Conservation (phyloP, 2,113 vertebrate species). For the Pachyramphus minor region DNA sequence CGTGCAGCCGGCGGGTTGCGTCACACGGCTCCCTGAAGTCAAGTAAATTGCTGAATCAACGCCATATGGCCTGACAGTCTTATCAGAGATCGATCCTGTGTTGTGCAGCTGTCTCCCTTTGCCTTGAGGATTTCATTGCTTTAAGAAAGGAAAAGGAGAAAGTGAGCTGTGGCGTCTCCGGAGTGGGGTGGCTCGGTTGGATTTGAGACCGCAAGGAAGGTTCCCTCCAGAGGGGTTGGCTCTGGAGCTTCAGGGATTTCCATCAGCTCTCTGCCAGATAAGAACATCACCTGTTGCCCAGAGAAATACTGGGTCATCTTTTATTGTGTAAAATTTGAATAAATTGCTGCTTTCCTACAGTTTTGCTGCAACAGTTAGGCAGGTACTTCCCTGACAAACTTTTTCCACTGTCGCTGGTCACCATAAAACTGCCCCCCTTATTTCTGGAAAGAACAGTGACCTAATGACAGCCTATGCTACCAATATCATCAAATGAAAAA, state of each 20-base stretch:
- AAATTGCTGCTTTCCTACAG: background rate
- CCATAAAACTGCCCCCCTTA: background rate
- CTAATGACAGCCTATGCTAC: background rate
- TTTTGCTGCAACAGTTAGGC: background rate
- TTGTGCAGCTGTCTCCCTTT: background rate
- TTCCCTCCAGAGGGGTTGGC: background rate
- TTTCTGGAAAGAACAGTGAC: background rate
- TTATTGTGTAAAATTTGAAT: background rate
- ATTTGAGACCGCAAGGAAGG: fast-evolving
- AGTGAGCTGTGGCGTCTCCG: background rate
- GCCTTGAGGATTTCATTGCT: background rate
- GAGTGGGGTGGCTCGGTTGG: fast-evolving
- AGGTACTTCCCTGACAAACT: background rate
- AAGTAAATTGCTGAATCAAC: background rate
- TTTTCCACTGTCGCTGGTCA: background rate
- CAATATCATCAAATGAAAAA: background rate
- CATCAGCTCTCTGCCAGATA: background rate
- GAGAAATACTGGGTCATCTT: background rate
- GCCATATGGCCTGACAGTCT: background rate
- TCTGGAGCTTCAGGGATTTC: background rate
- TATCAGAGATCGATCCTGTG: fast-evolving
- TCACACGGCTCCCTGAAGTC: background rate
- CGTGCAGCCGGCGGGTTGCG: fast-evolving
- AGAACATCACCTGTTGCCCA: background rate
- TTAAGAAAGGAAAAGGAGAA: background rate